Base-by-base conservation (phyloP, 2,888 invertebrate genomes). In the Tryphoninae sp. region DNA sequence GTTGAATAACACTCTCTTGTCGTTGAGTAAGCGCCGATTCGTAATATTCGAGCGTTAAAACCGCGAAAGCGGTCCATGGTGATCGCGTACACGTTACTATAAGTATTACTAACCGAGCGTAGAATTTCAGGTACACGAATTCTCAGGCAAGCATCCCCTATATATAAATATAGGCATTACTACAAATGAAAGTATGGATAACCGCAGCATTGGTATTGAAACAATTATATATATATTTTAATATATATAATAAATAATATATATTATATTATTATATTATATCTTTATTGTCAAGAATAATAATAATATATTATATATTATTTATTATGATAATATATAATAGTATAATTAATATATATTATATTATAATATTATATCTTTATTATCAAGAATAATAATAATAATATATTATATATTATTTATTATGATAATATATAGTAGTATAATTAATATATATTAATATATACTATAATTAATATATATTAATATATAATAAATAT, bases 11-110 rank as follows among this genome's bases (percentile, higher is more conserved):
- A 59, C 76, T 9, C 11, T 45, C 13, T 9, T 45, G 51, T 73
- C 49, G 84, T 87, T 86, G 84, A 73, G 84, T 86, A 87, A 87
- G 83, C 78, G 65, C 73, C 78, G 82, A 86, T 80, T 84, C 79
- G 83, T 77, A 84, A 84, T 84, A 75, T 82, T 82, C 80, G 71
- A 81, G 83, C 64, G 59, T 55, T 42, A 61, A 51, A 59, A 59
- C 53, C 74, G 55, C 19, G 53, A 53, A 53, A 68, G 40, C 40
- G 53, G 16, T 55, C 53, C 55, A 42, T 33, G 11, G 26, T 7
- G 19, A 19, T 22, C 33, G 23, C 33, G 51, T 23, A n/a, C 55
- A 55, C 68, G 40, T 9, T 26, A 26, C 11, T 45, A 45, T 45
- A 0, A 2, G 3, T 45, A 45, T 45, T 73, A 40, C 49, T 51